Evolutionary conservation across 2,888 invertebrate species (phyloP).

Genomic region (Microdon myrmicae): DNA sequence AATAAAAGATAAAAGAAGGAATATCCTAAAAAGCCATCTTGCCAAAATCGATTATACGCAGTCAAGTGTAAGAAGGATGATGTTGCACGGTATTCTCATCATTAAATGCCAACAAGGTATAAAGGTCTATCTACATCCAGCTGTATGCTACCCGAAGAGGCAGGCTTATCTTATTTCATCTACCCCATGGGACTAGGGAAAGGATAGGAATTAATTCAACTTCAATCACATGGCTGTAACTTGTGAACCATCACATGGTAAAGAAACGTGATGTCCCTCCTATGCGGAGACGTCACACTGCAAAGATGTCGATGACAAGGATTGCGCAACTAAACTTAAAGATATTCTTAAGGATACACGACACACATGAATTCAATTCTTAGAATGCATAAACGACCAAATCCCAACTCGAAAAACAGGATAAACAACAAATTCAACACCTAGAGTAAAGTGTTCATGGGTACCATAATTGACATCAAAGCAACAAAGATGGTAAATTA

Average conservation of each 20-base stretch:
- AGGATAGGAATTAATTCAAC: constrained; percentile 38
- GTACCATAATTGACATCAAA: too few relatives aligned
- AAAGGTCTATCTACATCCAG: not conserved
- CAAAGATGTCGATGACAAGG: not conserved
- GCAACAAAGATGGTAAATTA: too few relatives aligned
- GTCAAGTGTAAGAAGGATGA: constrained; percentile 44
- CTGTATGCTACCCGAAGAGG: constrained; percentile 21
- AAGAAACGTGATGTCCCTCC: constrained; percentile 3
- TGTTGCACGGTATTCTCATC: constrained; percentile 20
- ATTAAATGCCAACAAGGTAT: constrained; percentile 15
- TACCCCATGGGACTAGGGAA: constrained; percentile 7
- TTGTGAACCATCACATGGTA: constrained; percentile 14
- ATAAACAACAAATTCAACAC: too few relatives aligned
- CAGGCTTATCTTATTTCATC: constrained; percentile 45
- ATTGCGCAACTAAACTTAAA: too few relatives aligned
- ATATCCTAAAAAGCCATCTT: constrained; percentile 32
- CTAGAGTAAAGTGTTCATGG: too few relatives aligned
- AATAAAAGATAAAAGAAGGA: not conserved
- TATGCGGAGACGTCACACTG: not conserved
- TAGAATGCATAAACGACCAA: too few relatives aligned
- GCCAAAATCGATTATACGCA: constrained; percentile 48
- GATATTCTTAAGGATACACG: too few relatives aligned
- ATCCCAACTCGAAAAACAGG: too few relatives aligned
- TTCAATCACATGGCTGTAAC: constrained; percentile 9
- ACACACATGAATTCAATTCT: too few relatives aligned